These are phyloP conservation scores for Theonella swinhoei DNA, from an alignment of 37 sponge, comb jelly and placozoan species.

Conservation along the genomic window DNA sequence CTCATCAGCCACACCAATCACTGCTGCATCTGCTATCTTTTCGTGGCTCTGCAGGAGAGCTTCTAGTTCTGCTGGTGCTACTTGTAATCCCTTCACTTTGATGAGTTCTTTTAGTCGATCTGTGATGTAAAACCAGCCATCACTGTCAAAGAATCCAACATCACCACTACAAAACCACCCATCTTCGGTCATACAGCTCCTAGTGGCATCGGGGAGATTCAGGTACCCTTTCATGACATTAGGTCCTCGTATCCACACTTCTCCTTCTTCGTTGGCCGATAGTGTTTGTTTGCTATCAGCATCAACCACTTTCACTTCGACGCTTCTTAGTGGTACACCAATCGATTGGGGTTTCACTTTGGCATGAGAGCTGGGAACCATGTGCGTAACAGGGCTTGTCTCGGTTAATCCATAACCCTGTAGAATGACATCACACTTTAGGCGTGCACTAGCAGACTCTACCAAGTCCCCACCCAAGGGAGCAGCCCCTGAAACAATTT, in stretches of 20 bases:
- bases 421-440: conserved; percentile 32
- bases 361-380: conserved; percentile 9
- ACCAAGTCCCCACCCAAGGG: conserved; percentile 81
- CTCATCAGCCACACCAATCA: conserved; percentile 83
- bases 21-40: conserved; percentile 85
- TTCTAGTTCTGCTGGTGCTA: conserved; percentile 95
- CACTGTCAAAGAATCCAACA: conserved; percentile 82
- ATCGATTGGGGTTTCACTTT: conserved; percentile 54
- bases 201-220: conserved; percentile 77
- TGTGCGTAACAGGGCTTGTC: conserved; percentile 74
- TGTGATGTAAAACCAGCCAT: conserved; percentile 82
- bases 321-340: conserved; percentile 58
- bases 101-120: conserved; percentile 94
- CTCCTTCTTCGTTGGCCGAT: conserved; percentile 64
- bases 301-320: conserved; percentile 61
- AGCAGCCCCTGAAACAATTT: conserved; percentile 81
- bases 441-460: conserved; percentile 36
- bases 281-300: conserved; percentile 42
- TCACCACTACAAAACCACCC: conserved; percentile 89
- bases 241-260: conserved; percentile 77
- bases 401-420: conserved; percentile 90
- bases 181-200: conserved; percentile 58
- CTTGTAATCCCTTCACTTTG: conserved; percentile 92
- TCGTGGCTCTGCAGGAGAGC: conserved; percentile 77
- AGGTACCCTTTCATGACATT: conserved; percentile 91